phyloP scores from a whole-genome alignment of 2,113 vertebrate genomes.

The Dicentrarchus labrax region DNA sequence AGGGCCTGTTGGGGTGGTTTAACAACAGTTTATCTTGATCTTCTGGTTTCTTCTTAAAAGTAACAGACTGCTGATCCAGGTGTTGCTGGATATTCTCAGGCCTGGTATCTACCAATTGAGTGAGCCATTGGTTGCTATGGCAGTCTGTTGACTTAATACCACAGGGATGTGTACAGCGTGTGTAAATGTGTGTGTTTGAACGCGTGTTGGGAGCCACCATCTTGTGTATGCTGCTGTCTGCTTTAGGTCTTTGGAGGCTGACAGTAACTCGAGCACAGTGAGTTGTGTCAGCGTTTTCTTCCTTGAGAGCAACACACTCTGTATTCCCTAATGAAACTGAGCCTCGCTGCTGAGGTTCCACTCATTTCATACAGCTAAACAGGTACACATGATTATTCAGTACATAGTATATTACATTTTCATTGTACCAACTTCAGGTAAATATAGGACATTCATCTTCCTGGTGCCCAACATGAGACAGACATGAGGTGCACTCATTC shows the following conservation, averaged over 20 bases:
- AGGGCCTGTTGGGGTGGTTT: conserved; percentile 75
- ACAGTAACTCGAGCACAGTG: conserved; percentile 49
- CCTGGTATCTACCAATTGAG: conserved; percentile 17
- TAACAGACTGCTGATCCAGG: conserved; percentile 26
- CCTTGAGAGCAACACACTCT: conserved; percentile 42
- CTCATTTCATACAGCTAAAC: conserved; percentile 12
- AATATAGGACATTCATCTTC: conserved; percentile 6
- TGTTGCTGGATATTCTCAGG: conserved; percentile 30
- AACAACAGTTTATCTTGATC: conserved; percentile 49
- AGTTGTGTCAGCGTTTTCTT: conserved; percentile 59
- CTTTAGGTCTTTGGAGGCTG: conserved; percentile 28
- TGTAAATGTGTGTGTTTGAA: conserved; percentile 9
- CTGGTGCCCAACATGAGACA: conserved; percentile 17
- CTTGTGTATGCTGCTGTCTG: conserved; percentile 23
- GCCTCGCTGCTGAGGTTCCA: conserved; percentile 44
- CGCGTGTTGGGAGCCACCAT: conserved; percentile 20
- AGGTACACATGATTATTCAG: neutral
- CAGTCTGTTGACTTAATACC: neutral
- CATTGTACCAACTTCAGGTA: neutral
- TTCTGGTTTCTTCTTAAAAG: conserved; percentile 51
- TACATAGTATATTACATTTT: neutral
- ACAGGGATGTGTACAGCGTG: neutral
- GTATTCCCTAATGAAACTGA: conserved; percentile 52
- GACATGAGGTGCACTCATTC: conserved; percentile 28
- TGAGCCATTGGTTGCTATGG: neutral